phyloP scores from a whole-genome alignment of 2,113 vertebrate genomes.

The Ciconia boyciana region DNA sequence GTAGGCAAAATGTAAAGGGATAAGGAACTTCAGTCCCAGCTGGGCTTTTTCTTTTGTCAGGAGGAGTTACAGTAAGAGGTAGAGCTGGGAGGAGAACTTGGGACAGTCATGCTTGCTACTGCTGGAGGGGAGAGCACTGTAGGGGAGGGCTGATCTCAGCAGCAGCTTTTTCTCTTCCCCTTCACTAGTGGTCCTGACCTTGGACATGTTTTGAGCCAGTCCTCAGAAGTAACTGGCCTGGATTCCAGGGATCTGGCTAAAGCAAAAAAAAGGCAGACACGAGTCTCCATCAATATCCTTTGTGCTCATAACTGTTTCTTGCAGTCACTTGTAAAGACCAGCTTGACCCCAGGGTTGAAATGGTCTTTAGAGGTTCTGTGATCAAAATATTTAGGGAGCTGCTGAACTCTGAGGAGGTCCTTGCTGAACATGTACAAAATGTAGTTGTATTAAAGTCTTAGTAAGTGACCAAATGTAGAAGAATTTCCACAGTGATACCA shows the following conservation, averaged over 20 bases:
- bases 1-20: constrained; percentile 2
- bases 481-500: not conserved
- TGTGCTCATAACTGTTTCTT: not conserved
- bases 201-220: not conserved
- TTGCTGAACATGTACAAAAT: not conserved
- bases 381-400: not conserved
- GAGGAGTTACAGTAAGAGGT: not conserved
- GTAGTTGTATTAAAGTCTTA: not conserved
- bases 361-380: not conserved
- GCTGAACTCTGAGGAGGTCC: not conserved
- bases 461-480: not conserved
- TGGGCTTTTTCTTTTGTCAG: not conserved
- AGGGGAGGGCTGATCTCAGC: not conserved
- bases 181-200: not conserved
- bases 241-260: not conserved
- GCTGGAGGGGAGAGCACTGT: not conserved
- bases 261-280: not conserved
- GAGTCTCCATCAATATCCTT: not conserved
- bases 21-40: not conserved
- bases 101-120: not conserved
- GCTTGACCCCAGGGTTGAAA: not conserved
- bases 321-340: not conserved
- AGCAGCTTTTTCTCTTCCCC: not conserved
- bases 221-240: not conserved
- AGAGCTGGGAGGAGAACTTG: not conserved